These are phyloP conservation scores for Gibbula magus DNA, from an alignment of 2,888 invertebrate genomes.

Conservation along the genomic window DNA sequence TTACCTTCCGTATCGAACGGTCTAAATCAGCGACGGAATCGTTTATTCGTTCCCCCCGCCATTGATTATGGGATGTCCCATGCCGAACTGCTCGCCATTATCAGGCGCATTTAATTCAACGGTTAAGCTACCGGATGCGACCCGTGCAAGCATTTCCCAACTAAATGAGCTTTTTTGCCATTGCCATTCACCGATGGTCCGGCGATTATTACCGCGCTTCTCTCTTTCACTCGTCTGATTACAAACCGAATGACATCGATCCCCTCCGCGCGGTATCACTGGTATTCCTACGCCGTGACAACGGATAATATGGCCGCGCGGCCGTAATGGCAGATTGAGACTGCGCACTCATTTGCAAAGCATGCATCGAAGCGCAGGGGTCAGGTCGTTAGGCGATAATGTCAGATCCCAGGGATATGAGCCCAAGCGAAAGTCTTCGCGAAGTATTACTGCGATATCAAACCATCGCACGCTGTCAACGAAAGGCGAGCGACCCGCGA, in stretches of 20 bases:
- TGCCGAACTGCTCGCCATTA: conserved; percentile 32
- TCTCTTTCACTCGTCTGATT: conserved; percentile 7
- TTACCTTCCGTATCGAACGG: conserved; percentile 31
- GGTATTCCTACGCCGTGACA: conserved; percentile 23
- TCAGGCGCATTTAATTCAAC: conserved; percentile 40
- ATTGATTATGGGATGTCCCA: conserved; percentile 31
- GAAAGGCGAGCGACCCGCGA: conserved; percentile 2
- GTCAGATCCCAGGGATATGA: conserved; percentile 11
- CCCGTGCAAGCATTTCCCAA: conserved; percentile 31
- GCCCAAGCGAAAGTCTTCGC: conserved; percentile 10
- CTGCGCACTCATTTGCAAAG: conserved; percentile 22
- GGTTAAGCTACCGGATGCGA: conserved; percentile 35
- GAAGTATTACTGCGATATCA: conserved; percentile 5
- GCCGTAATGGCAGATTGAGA: conserved; percentile 16
- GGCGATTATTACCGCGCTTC: conserved; percentile 17
- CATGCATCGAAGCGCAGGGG: conserved; percentile 19
- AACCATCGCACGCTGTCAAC: conserved; percentile 10
- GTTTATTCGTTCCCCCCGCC: conserved; percentile 25
- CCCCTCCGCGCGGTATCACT: conserved; percentile 17
- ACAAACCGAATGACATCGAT: conserved; percentile 20
- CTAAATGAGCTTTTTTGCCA: conserved; percentile 36
- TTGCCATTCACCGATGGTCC: conserved; percentile 27
- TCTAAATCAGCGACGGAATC: conserved; percentile 36
- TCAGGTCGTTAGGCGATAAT: conserved; percentile 21
- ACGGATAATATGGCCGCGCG: conserved; percentile 1